Base-by-base conservation (phyloP, 2,113 vertebrate species). In the Pollachius pollachius region DNA sequence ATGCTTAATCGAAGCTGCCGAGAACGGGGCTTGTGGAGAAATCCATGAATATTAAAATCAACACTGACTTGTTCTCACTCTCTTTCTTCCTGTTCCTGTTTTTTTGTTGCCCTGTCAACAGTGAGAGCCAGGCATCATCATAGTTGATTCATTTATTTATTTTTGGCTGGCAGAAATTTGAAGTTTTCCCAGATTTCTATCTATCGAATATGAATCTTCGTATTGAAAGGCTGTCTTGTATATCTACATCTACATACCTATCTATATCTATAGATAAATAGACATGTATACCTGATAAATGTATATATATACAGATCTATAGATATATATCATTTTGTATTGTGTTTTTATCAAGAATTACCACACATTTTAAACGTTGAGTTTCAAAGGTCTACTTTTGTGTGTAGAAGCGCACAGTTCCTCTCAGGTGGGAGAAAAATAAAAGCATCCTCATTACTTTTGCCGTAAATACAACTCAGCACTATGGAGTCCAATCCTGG, bases 31-130 rank as follows among this genome's bases (percentile, higher is more conserved):
- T 97, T 94, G 94, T 95, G 95, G 88, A 95, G 6, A 95, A 94
- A 96, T 94, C 95, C 96, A 99, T 99, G 96, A 98, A 98, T 98
- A 99, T 99, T 98, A 97, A 98, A 97, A 98, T 95, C 94, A 94
- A 94, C 95, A 94, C 93, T 94, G 94, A 95, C 93, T 94, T 94
- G 95, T 96, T 94, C 90, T 81, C 64, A 23, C 64, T 41, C 30
- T 75, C 78, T 54, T 73, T 70, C 71, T 73, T 56, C 27, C 21
- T 65, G 15, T 58, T 25, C 91, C 89, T 94, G 9, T 93, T 92
- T 85, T 48, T 30, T 5, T 23, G 15, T 80, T 82, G 69, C 77
- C 78, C 75, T 62, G 76, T 84, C 85, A 70, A 78, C 77, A 64
- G 69, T 69, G 66, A 71, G 70, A 84, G 77, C 78, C 69, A 71